Evolutionary conservation across 2,797 vertebrate genomes (phyloP).

Genomic region (Sciaenops ocellatus): DNA sequence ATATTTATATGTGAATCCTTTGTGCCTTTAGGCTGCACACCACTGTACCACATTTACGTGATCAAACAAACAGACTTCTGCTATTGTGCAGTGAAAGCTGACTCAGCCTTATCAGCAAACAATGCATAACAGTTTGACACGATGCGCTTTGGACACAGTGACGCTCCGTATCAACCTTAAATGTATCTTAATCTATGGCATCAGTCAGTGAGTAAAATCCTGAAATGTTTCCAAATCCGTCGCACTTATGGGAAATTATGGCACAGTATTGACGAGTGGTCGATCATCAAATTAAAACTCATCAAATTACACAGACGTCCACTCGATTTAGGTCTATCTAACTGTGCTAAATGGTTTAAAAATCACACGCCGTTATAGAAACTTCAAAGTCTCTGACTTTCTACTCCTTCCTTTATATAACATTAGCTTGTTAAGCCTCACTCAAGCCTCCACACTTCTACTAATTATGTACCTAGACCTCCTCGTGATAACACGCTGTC

Average conservation of each 20-base stretch:
- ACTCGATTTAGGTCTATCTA: background rate
- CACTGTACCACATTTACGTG: slow-evolving; percentile 18
- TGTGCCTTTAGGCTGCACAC: slow-evolving; percentile 7
- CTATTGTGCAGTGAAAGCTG: slow-evolving; percentile 14
- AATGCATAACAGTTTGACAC: slow-evolving; percentile 7
- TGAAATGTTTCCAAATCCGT: slow-evolving; percentile 2
- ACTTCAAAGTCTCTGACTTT: background rate
- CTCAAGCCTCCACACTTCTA: slow-evolving; percentile 48
- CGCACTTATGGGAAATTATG: background rate
- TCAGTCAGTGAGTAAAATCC: background rate
- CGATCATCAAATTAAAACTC: background rate
- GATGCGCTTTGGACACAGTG: background rate
- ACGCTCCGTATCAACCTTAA: background rate
- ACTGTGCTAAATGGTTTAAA: slow-evolving; percentile 3
- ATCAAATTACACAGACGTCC: background rate
- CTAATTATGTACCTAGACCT: slow-evolving; percentile 55
- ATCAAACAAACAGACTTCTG: slow-evolving; percentile 25
- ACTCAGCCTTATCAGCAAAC: slow-evolving; percentile 27
- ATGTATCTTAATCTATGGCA: background rate
- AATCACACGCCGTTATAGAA: slow-evolving; percentile 4
- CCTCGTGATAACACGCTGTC: slow-evolving; percentile 42
- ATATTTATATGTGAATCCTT: background rate
- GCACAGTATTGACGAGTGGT: background rate
- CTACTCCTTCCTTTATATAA: slow-evolving; percentile 19
- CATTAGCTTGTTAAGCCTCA: slow-evolving; percentile 36